phyloP scores from a whole-genome alignment of 2,888 invertebrate species.

The Incurvaria masculella region DNA sequence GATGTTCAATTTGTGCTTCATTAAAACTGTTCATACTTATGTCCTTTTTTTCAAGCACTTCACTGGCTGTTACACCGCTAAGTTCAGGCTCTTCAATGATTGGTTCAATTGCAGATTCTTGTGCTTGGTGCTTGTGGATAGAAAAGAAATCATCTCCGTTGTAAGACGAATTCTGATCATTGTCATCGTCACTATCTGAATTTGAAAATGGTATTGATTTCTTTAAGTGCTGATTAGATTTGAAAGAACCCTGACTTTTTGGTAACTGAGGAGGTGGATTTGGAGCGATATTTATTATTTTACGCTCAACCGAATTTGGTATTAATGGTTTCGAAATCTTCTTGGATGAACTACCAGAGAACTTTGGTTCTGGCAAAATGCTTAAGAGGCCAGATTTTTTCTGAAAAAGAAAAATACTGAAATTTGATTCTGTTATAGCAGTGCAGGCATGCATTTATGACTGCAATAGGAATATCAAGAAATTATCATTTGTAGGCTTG shows the following conservation, averaged over 20 bases:
- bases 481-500: no score
- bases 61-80: no score
- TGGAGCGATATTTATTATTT: not conserved
- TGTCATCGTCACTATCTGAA: constrained; percentile 40
- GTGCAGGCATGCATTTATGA: no score
- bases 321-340: constrained; percentile 33
- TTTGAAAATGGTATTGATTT: no score
- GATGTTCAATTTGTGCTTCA: no score
- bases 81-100: no score
- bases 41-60: no score
- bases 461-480: no score
- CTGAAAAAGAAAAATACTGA: constrained; percentile 40
- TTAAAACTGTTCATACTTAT: no score
- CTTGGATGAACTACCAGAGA: constrained; percentile 27
- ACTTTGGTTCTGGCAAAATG: constrained; percentile 67
- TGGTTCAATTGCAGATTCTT: no score
- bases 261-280: not conserved
- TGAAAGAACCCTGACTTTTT: not conserved
- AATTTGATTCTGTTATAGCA: no score
- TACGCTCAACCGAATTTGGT: constrained; percentile 33
- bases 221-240: no score
- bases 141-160: not conserved
- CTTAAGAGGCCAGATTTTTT: constrained; percentile 65
- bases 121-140: not conserved
- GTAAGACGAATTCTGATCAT: constrained; percentile 28